Evolutionary conservation across 2,113 vertebrate species (phyloP).

Genomic region (human): GRCh38 chr4:78730501-78731000

Average conservation of each 20-base stretch:
- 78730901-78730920: slow-evolving; percentile 1
- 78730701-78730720: neutral
- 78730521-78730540: neutral
- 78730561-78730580: neutral
- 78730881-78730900: neutral
- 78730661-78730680: neutral
- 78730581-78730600: neutral
- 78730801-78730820: neutral
- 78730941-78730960: neutral
- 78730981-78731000: neutral
- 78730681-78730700: neutral
- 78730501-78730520: neutral
- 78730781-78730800: neutral
- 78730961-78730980: neutral
- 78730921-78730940: neutral
- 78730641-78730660: no score
- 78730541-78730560: neutral
- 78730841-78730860: neutral
- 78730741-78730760: neutral
- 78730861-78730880: neutral
- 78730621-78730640: neutral
- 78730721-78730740: neutral
- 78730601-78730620: neutral
- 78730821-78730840: neutral
- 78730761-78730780: neutral